phyloP scores from a whole-genome alignment of 2,113 vertebrate genomes.

The Mus pahari region DNA sequence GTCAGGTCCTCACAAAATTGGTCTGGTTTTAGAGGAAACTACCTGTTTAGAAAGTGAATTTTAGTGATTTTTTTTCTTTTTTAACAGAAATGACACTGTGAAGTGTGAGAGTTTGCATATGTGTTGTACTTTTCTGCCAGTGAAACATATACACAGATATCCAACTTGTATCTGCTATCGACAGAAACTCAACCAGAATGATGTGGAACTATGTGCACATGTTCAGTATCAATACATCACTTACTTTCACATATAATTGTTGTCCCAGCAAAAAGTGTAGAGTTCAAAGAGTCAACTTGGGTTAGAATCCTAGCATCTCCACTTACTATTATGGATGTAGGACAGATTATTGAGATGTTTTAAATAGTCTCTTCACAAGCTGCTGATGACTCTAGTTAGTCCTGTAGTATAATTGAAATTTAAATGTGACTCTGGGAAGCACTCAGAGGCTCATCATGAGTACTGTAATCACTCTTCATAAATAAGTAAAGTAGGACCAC shows the following conservation, averaged over 20 bases:
- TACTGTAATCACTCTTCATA: background rate
- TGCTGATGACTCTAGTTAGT: background rate
- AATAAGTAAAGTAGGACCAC: background rate
- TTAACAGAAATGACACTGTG: background rate
- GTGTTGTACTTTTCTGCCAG: background rate
- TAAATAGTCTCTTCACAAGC: background rate
- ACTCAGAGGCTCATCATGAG: background rate
- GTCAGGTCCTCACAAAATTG: background rate
- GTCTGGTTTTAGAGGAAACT: background rate
- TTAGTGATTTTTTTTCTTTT: background rate
- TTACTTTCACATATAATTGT: background rate
- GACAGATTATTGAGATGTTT: background rate
- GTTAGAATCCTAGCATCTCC: background rate
- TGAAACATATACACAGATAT: background rate
- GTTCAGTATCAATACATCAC: background rate
- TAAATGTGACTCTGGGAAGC: background rate
- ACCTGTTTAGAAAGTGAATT: background rate
- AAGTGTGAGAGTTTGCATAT: background rate
- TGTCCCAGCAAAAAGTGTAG: background rate
- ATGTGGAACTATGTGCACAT: background rate
- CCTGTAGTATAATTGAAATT: background rate
- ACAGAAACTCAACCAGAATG: background rate
- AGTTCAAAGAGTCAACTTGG: background rate
- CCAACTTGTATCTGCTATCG: constrained; percentile 24
- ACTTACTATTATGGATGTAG: background rate